Conservation (phyloP, 2,113 vertebrate genomes). For the Coptodon rendalli region DNA sequence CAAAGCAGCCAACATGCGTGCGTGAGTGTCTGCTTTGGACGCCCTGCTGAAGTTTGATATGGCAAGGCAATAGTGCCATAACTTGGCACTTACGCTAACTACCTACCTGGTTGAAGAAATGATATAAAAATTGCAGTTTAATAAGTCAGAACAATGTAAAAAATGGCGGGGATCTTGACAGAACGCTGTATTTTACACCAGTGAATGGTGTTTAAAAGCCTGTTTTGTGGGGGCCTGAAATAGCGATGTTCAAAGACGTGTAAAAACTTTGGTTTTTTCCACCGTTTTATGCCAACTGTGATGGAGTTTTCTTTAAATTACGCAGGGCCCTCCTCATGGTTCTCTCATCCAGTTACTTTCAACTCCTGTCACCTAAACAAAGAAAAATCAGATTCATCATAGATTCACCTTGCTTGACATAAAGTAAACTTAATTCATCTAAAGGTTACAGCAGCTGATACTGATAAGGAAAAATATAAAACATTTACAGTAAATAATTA, state of each 20-base stretch:
- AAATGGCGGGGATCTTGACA: rapidly evolving
- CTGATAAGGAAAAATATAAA: too few relatives aligned
- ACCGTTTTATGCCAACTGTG: neutral
- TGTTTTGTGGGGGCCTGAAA: neutral
- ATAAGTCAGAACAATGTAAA: neutral
- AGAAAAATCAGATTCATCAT: neutral
- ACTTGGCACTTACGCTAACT: neutral
- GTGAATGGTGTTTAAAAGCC: neutral
- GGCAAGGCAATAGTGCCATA: neutral
- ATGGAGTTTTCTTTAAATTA: neutral
- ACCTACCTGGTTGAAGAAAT: neutral
- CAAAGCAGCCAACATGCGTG: rapidly evolving
- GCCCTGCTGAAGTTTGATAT: neutral
- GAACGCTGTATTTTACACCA: neutral
- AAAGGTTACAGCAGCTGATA: neutral
- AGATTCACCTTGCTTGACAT: neutral
- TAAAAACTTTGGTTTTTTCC: rapidly evolving
- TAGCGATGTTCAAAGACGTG: neutral
- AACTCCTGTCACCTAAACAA: neutral
- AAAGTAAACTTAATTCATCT: neutral
- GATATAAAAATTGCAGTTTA: neutral
- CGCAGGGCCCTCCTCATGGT: neutral
- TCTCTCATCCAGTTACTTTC: neutral
- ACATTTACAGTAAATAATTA: too few relatives aligned
- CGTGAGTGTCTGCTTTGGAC: neutral